Percentiles rank a stretch among this genome's conserved stretches.
Evolutionary conservation across 2,797 vertebrate genomes (phyloP).

Genomic region (Eospalax fontanierii): DNA sequence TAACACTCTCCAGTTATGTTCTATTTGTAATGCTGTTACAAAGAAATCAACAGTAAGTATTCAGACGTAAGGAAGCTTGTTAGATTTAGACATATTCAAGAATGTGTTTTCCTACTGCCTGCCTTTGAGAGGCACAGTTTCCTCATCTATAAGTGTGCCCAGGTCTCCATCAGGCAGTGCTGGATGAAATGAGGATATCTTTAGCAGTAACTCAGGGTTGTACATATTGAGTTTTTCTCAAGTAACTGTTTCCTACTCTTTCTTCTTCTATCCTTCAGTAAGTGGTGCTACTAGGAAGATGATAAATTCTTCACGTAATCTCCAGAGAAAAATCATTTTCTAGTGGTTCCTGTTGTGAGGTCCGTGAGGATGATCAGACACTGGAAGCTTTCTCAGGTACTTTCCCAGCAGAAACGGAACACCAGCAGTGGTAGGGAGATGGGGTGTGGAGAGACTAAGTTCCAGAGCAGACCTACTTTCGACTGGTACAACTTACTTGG

Average conservation of each 20-base stretch:
- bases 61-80: neutral
- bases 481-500: neutral
- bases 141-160: neutral
- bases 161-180: fast-evolving
- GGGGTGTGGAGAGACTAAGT: fast-evolving
- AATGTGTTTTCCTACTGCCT: neutral
- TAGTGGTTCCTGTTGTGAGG: neutral
- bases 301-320: conserved; percentile 13
- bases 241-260: neutral
- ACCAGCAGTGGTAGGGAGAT: neutral
- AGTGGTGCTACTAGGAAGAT: neutral
- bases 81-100: neutral
- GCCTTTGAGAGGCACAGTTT: neutral
- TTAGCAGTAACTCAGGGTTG: neutral
- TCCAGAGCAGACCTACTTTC: neutral
- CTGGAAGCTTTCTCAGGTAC: neutral
- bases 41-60: neutral
- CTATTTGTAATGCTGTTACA: neutral
- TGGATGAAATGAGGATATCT: neutral
- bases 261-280: neutral
- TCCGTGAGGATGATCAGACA: neutral
- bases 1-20: neutral
- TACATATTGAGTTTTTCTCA: neutral
- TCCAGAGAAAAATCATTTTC: neutral
- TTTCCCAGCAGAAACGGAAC: neutral